A percentile compares a stretch with the other conserved stretches of the same genome.
phyloP scores from a whole-genome alignment of 2,888 invertebrate species.

The Scrobipalpa atriplicella region DNA sequence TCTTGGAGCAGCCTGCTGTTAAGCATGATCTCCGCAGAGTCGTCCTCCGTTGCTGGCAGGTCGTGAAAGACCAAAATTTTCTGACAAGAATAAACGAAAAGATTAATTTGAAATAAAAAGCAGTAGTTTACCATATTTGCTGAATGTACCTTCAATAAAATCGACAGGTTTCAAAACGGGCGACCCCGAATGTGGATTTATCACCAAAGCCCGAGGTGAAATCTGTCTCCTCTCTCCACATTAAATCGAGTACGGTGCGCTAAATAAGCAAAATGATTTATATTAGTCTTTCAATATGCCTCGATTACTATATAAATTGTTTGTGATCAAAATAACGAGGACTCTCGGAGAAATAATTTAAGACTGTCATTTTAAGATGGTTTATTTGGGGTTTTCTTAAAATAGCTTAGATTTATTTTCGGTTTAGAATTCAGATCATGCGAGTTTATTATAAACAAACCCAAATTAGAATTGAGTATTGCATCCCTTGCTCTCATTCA shows the following conservation, averaged over 20 bases:
- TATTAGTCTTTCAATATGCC: neutral
- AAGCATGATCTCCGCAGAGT: too few species aligned
- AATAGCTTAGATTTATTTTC: neutral
- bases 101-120: too few species aligned
- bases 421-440: neutral
- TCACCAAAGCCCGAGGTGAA: conserved; percentile 24
- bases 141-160: too few species aligned
- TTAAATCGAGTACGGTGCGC: conserved; percentile 31
- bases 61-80: too few species aligned
- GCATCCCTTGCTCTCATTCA: too few species aligned
- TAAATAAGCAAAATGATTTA: conserved; percentile 29
- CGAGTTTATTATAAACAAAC: neutral
- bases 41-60: too few species aligned
- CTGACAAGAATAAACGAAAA: too few species aligned
- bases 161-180: conserved; percentile 13
- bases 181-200: conserved; percentile 25
- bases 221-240: conserved; percentile 27
- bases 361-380: neutral
- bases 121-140: too few species aligned
- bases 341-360: neutral
- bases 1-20: too few species aligned
- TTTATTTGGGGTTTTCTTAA: neutral
- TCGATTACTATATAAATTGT: conserved; percentile 9
- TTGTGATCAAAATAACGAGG: conserved; percentile 5
- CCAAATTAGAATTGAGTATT: too few species aligned